Evolutionary conservation across 2,888 invertebrate genomes (phyloP).

Genomic region (Merodon equestris): DNA sequence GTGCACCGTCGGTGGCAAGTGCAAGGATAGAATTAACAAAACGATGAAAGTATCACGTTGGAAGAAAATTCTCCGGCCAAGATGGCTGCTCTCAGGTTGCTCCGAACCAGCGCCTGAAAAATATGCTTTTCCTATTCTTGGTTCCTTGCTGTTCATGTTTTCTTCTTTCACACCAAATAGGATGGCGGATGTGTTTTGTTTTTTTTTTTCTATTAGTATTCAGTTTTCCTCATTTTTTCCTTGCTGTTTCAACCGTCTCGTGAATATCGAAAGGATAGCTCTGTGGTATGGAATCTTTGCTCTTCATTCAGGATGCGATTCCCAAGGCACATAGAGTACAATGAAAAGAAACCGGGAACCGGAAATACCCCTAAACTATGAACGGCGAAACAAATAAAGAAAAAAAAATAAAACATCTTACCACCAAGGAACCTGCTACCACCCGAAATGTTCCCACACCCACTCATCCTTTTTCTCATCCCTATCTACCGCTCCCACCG

Average conservation of each 20-base stretch:
- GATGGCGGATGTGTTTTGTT: constrained; percentile 34
- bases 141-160: constrained; percentile 8
- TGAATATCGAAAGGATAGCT: constrained; percentile 41
- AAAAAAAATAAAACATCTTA: constrained; percentile 40
- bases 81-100: constrained; percentile 25
- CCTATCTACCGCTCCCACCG: neutral
- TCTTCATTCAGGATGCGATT: constrained; percentile 53
- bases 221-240: no score
- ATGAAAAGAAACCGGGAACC: constrained; percentile 57
- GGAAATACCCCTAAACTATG: constrained; percentile 63
- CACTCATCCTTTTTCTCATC: neutral
- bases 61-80: constrained; percentile 42
- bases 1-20: constrained; percentile 19
- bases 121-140: constrained; percentile 16
- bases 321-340: constrained; percentile 41
- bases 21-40: constrained; percentile 54
- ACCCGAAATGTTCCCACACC: neutral
- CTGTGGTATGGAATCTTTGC: constrained; percentile 45
- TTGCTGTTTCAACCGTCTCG: neutral
- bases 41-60: constrained; percentile 54
- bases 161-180: constrained; percentile 24
- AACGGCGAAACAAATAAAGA: constrained; percentile 10
- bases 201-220: constrained; percentile 20
- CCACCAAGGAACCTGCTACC: no score
- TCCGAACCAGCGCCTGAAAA: constrained; percentile 17